Evolutionary conservation across 2,888 invertebrate genomes (phyloP), one percentile per base, ranked within the genome.

Genomic region (Seira ritae): DNA sequence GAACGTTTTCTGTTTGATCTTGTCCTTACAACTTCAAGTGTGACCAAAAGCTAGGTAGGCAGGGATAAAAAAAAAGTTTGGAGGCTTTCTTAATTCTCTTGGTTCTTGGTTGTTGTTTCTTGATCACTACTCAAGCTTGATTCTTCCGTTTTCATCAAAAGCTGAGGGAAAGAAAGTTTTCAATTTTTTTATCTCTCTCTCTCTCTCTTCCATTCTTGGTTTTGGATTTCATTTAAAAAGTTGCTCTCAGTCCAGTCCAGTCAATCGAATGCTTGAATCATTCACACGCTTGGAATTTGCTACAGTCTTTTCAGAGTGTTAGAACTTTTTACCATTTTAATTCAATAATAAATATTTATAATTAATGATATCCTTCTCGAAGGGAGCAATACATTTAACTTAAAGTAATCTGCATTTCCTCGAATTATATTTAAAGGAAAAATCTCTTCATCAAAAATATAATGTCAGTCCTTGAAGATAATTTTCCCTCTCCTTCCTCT

Each of bases 381-480:
- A 60, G 4, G 20, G 2, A 19, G 20, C 4, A 19, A 60, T n/a
- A 60, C 37, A 69, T 68, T 23, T 15, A 68, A 67, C 67, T 67
- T 12, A 67, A 67, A 22, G 23, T 20, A n/a, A 15, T 66, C 20
- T 66, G 15, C 15, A 17, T 31, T n/a, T 67, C 67, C 24, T 68
- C 46, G 66, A 37, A 76, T 76, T 67, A 67, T 76, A 66, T 67
- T 23, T 24, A n/a, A 31, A 55, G 66, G 3, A 55, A 55, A 55
- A 55, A 55, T 55, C 73, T 73, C 67, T 55, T 15, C 15, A 55
- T 17, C 55, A 55, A n/a, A 55, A 55, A 55, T 77, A 69, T 77
- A 69, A 77, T 77, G 77, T 69, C 50, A 82, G 70, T 78, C 74
- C 77, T 85, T 80, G 80, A 79, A 75, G 80, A 68, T 80, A 72